These are phyloP conservation scores for Cephonodes hylas DNA, from an alignment of 2,888 invertebrate species.

Conservation along the genomic window DNA sequence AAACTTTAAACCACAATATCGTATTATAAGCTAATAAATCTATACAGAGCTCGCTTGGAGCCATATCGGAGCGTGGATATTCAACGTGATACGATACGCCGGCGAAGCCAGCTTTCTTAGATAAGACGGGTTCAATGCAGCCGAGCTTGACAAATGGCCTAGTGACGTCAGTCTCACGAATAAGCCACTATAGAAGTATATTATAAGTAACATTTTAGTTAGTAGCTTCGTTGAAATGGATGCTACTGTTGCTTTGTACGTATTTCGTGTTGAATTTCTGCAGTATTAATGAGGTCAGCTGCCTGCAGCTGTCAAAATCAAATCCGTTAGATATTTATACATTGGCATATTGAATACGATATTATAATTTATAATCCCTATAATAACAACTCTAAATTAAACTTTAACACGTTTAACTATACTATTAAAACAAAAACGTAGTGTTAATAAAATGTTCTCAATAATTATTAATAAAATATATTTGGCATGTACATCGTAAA, in stretches of 20 bases:
- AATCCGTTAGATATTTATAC: neutral
- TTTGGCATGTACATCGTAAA: neutral
- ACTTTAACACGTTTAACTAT: neutral
- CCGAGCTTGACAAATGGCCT: constrained; percentile 68
- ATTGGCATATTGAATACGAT: neutral
- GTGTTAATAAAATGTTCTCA: neutral
- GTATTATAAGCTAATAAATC: constrained; percentile 50
- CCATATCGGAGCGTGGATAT: constrained; percentile 56
- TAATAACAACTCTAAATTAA: neutral
- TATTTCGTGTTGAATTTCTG: neutral
- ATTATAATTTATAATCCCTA: neutral
- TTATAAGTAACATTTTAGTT: constrained; percentile 34
- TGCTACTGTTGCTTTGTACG: neutral
- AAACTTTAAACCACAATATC: constrained; percentile 33
- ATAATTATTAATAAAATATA: neutral
- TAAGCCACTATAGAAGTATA: constrained; percentile 19
- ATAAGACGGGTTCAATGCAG: constrained; percentile 65
- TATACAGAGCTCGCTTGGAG: constrained; percentile 39
- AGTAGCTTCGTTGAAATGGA: constrained; percentile 21
- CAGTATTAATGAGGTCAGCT: neutral
- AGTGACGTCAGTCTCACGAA: constrained; percentile 50
- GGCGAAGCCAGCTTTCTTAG: constrained; percentile 62
- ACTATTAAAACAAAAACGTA: neutral
- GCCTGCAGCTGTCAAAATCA: neutral
- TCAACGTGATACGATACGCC: constrained; percentile 55